A percentile compares a stretch with the other conserved stretches of the same genome.
These are phyloP conservation scores for Lanius collurio DNA, from an alignment of 2,113 vertebrate genomes.

Conservation along the genomic window DNA sequence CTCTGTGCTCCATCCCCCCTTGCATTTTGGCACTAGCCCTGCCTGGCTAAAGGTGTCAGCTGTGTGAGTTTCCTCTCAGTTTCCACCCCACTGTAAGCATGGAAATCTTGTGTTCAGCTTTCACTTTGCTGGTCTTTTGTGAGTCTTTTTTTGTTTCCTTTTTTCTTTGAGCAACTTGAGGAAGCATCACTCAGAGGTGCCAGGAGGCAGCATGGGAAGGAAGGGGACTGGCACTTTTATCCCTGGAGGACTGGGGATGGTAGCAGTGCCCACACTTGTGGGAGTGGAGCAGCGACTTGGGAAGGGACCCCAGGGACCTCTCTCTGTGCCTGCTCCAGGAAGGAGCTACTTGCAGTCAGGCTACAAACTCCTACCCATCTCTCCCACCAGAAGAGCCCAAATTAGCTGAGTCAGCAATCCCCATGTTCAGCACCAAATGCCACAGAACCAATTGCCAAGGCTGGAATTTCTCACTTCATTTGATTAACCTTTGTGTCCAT, in stretches of 20 bases:
- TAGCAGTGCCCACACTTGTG: background rate
- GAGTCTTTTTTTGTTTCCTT: background rate
- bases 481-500: background rate
- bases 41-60: background rate
- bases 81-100: background rate
- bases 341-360: background rate
- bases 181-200: background rate
- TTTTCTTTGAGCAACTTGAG: background rate
- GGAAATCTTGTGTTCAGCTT: background rate
- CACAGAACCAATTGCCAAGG: background rate
- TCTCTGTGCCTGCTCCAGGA: background rate
- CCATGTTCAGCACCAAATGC: background rate
- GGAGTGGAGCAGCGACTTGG: background rate
- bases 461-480: conserved; percentile 22
- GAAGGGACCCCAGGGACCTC: fast-evolving
- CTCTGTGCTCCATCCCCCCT: background rate
- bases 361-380: background rate
- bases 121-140: fast-evolving
- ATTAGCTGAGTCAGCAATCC: background rate
- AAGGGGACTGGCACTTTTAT: background rate
- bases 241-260: background rate
- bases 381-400: background rate
- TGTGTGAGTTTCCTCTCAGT: background rate
- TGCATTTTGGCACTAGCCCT: fast-evolving
- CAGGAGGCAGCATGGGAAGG: background rate